Evolutionary conservation across 1,140 invertebrate genomes (phyloP).

Genomic region (Magallana ariakensis): DNA sequence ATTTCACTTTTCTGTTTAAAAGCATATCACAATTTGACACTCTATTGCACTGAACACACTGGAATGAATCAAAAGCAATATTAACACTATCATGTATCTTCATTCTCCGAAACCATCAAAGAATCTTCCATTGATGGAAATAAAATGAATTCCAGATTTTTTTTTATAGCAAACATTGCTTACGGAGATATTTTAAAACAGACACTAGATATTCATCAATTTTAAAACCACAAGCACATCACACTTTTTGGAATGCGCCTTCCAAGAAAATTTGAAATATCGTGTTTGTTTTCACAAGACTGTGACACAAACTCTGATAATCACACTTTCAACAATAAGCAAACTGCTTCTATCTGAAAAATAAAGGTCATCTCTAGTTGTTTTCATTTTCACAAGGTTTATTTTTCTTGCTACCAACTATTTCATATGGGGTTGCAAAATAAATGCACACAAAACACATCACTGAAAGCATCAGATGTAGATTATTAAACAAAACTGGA

Average conservation of each 20-base stretch:
- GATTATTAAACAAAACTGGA: slow-evolving; percentile 1
- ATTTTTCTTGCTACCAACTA: slow-evolving; percentile 31
- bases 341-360: slow-evolving; percentile 18
- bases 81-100: not conserved
- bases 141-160: slow-evolving; percentile 23
- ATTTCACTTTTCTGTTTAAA: not conserved
- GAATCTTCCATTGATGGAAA: not conserved
- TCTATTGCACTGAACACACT: not conserved
- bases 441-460: slow-evolving; percentile 20
- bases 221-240: slow-evolving; percentile 27
- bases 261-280: not conserved
- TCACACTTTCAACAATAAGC: not conserved
- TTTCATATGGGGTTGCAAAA: not conserved
- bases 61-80: not conserved
- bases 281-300: not conserved
- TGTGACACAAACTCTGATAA: not conserved
- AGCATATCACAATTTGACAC: not conserved
- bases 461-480: slow-evolving; percentile 25
- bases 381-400: slow-evolving; percentile 29
- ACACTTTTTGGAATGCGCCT: not conserved
- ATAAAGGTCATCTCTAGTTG: not conserved
- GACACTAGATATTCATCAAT: not conserved
- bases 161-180: not conserved
- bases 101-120: not conserved
- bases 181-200: not conserved